phyloP scores from a whole-genome alignment of 2,888 invertebrate species.

The Dryococelus australis region DNA sequence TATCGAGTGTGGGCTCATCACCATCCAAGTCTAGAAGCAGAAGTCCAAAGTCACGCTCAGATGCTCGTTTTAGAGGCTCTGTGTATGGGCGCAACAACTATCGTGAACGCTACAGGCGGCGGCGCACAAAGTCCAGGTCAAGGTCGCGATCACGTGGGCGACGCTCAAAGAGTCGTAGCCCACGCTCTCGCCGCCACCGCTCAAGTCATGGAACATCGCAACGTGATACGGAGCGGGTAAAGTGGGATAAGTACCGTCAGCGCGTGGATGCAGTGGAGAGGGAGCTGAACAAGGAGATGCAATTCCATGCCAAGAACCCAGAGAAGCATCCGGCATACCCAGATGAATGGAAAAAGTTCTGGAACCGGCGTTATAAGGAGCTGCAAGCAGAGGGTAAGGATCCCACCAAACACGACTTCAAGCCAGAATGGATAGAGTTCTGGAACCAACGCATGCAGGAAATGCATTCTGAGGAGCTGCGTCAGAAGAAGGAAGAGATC shows the following conservation, averaged over 20 bases:
- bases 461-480: slow-evolving; percentile 74
- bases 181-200: slow-evolving; percentile 29
- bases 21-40: neutral
- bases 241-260: slow-evolving; percentile 65
- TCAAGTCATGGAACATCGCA: slow-evolving; percentile 25
- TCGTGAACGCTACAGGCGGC: slow-evolving; percentile 35
- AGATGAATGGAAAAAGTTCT: slow-evolving; percentile 90
- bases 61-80: neutral
- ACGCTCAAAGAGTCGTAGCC: slow-evolving; percentile 35
- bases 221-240: slow-evolving; percentile 48
- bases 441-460: slow-evolving; percentile 87
- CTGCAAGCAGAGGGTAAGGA: slow-evolving; percentile 77
- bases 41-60: neutral
- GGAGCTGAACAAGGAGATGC: slow-evolving; percentile 59
- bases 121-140: slow-evolving; percentile 55
- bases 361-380: slow-evolving; percentile 84
- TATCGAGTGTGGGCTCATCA: neutral
- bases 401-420: slow-evolving; percentile 82
- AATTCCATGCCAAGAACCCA: slow-evolving; percentile 82
- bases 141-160: slow-evolving; percentile 39
- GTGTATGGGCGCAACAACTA: slow-evolving; percentile 24
- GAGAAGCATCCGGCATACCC: slow-evolving; percentile 89
- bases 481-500: slow-evolving; percentile 71
- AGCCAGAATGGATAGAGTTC: slow-evolving; percentile 87
- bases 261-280: slow-evolving; percentile 60